phyloP scores from a whole-genome alignment of 2,888 invertebrate genomes.

The Corbicula japonica region DNA sequence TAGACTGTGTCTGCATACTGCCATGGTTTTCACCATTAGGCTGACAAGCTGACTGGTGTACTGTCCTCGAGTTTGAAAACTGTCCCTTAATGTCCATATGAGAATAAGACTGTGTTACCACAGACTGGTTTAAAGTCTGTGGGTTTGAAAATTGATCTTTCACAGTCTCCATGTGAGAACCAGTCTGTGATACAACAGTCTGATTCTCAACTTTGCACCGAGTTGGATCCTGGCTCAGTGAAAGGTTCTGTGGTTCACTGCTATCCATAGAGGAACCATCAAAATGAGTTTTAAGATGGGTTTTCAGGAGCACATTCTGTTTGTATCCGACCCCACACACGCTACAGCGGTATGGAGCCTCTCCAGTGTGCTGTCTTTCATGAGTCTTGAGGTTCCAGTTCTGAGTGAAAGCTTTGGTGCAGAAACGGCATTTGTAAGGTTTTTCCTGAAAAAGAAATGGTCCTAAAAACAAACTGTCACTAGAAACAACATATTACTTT shows the following conservation, averaged over 20 bases:
- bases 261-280: neutral
- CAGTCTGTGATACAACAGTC: neutral
- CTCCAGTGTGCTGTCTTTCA: constrained; percentile 53
- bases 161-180: constrained; percentile 1
- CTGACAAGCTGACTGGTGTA: too few relatives aligned
- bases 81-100: too few relatives aligned
- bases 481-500: too few relatives aligned
- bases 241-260: constrained; percentile 7
- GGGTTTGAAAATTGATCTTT: neutral
- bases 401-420: constrained; percentile 49
- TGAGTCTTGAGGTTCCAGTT: constrained; percentile 57
- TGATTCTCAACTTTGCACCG: constrained; percentile 1
- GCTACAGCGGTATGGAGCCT: constrained; percentile 46
- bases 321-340: constrained; percentile 49
- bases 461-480: too few relatives aligned
- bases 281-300: constrained; percentile 44
- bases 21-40: too few relatives aligned
- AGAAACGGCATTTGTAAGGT: constrained; percentile 46
- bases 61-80: too few relatives aligned
- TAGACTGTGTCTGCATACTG: too few relatives aligned
- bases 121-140: constrained; percentile 3
- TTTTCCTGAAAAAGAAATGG: constrained; percentile 53
- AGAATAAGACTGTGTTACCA: too few relatives aligned
- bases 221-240: neutral
- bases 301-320: constrained; percentile 49